A percentile compares a stretch with the other conserved stretches of the same genome.
Conservation (phyloP, 2,888 invertebrate species). For the Calameuta filiformis region DNA sequence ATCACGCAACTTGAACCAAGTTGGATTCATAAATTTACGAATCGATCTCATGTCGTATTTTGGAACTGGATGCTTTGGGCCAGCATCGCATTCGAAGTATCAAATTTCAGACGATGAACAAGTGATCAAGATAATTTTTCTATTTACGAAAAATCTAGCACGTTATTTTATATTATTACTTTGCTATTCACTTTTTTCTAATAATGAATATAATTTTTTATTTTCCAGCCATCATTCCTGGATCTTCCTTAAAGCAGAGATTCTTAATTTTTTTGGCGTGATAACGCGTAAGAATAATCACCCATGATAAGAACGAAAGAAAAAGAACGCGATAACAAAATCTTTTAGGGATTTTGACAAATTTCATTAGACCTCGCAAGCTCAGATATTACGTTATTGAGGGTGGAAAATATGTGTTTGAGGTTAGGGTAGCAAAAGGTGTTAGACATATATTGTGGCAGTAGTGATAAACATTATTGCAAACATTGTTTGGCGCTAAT, state of each 20-base stretch:
- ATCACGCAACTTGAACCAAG: background rate
- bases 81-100: background rate
- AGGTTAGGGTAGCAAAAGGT: background rate
- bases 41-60: background rate
- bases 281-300: background rate
- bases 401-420: background rate
- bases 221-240: background rate
- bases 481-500: conserved; percentile 10
- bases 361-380: background rate
- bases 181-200: background rate
- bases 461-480: conserved; percentile 1
- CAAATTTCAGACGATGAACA: background rate
- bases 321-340: background rate
- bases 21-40: background rate
- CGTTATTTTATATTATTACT: too few species aligned
- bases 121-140: background rate
- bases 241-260: background rate
- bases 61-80: background rate
- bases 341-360: background rate
- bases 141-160: background rate
- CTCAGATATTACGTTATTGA: background rate
- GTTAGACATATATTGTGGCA: background rate
- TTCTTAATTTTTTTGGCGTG: background rate
- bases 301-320: background rate
- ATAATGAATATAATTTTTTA: background rate